A percentile compares a stretch with the other conserved stretches of the same genome.
Evolutionary conservation across 64 coral and sea anemone genomes (phyloP).

Genomic region (Pocillopora damicornis): DNA sequence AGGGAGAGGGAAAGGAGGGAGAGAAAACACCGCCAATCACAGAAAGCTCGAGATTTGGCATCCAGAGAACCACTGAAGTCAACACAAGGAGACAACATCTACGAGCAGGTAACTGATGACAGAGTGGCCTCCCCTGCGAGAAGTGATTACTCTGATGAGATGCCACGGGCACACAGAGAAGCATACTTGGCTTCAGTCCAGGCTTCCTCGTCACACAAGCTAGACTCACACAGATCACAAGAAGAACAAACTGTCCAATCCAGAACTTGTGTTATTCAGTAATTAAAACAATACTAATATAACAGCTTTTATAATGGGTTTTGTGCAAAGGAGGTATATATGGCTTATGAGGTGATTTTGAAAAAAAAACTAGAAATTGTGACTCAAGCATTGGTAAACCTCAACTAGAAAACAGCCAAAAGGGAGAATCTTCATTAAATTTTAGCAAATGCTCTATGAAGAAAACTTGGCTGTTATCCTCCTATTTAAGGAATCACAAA

Average conservation of each 20-base stretch:
- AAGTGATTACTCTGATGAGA: constrained; percentile 42
- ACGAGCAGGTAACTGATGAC: constrained; percentile 53
- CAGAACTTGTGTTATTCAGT: constrained; percentile 85
- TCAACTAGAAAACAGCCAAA: too few relatives aligned
- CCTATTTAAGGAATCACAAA: too few relatives aligned
- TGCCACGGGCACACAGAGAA: constrained; percentile 74
- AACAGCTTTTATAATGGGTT: too few relatives aligned
- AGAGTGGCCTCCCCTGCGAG: constrained; percentile 4
- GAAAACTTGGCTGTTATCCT: too few relatives aligned
- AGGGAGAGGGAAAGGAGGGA: background rate
- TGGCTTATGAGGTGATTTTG: too few relatives aligned
- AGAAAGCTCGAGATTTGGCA: background rate
- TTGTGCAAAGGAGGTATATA: too few relatives aligned
- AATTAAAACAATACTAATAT: background rate
- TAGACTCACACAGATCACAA: constrained; percentile 12
- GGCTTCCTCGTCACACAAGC: constrained; percentile 24
- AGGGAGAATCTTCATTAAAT: too few relatives aligned
- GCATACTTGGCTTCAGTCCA: constrained; percentile 85
- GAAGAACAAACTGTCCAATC: constrained; percentile 40
- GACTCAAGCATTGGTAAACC: too few relatives aligned
- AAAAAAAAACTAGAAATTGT: too few relatives aligned
- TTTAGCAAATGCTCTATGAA: too few relatives aligned
- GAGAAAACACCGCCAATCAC: constrained; percentile 1
- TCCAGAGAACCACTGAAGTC: constrained; percentile 13
- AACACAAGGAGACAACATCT: constrained; percentile 1